A percentile compares a stretch with the other conserved stretches of the same genome.
Evolutionary conservation across 2,888 invertebrate genomes (phyloP).

Genomic region (Epicampocera succincta): DNA sequence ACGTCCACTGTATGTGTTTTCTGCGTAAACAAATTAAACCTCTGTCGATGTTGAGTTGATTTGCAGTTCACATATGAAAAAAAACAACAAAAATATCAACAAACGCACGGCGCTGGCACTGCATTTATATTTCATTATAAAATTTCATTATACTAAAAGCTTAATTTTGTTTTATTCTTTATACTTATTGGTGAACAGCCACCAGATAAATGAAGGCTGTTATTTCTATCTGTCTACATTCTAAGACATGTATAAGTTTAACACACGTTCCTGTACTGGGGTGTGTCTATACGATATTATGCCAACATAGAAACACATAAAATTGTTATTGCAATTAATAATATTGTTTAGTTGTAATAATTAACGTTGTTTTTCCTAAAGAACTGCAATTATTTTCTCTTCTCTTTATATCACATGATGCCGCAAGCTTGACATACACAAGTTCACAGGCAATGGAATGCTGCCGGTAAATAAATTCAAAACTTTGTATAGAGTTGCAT

Average conservation of each 20-base stretch:
- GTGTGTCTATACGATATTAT: slow-evolving; percentile 16
- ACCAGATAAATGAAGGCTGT: slow-evolving; percentile 41
- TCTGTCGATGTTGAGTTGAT: no score
- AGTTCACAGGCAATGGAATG: no score
- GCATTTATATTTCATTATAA: slow-evolving; percentile 36
- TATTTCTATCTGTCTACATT: slow-evolving; percentile 16
- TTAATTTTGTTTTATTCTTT: slow-evolving; percentile 56
- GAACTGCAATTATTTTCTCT: slow-evolving; percentile 26
- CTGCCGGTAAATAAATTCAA: no score
- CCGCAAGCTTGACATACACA: slow-evolving; percentile 3
- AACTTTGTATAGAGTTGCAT: slow-evolving; percentile 21
- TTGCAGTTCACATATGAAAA: no score
- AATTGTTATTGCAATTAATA: slow-evolving; percentile 65
- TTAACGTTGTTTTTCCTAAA: slow-evolving; percentile 52
- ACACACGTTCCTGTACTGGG: neutral
- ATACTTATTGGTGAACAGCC: slow-evolving; percentile 16
- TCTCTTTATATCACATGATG: slow-evolving; percentile 30
- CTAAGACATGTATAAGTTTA: neutral
- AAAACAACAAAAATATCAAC: neutral
- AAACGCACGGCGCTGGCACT: neutral
- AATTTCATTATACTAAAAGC: slow-evolving; percentile 65
- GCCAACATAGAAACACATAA: slow-evolving; percentile 18
- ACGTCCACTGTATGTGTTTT: no score
- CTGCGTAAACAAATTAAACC: no score
- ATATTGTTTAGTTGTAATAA: slow-evolving; percentile 67